Evolutionary conservation across 2,797 vertebrate species (phyloP), one percentile per base, ranked within the genome.

Genomic region (Sciurus carolinensis): DNA sequence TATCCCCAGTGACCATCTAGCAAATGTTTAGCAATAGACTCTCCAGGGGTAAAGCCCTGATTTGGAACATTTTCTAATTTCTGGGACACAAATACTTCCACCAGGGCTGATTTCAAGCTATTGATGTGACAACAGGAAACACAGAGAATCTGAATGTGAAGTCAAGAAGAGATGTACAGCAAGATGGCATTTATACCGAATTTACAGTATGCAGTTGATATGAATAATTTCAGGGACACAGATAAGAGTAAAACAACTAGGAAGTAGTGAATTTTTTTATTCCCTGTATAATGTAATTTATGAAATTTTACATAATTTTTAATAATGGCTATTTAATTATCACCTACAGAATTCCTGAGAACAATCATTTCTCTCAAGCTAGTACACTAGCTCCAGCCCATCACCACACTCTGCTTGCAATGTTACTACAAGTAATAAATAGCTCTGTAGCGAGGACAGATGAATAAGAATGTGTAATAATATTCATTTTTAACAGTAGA

Each of bases 291-390:
- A 90, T 82, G 22, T 62, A 67, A 93, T 91, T 81, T 73, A 57
- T 95, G 28, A 92, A 77, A 83, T 39, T 77, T 69, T 86, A 79
- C 47, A 69, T 89, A 67, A 91, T 91, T 95, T 82, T 94, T 86
- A 92, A 76, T 64, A 87, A 79, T 57, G 2, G 30, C 77, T 47
- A 42, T 93, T 93, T 96, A 94, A 92, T 89, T 77, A 86, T 92
- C 39, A 69, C 52, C 64, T 94, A 36, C 20, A 86, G 75, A 91
- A 90, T 93, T 90, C 30, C 80, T 80, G 20, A 92, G 77, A 90
- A 75, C 24, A 87, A 24, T 52, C n/a, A 76, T 64, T 59, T 93
- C 69, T 87, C 62, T 72, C 80, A 73, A 95, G 22, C 59, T 18
- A 66, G 22, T 44, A 26, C 47, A 26, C 52, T 42, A 50, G 47